A percentile compares a stretch with the other conserved stretches of the same genome.
These are phyloP conservation scores for Myrmophylax atrothorax DNA, from an alignment of 2,113 vertebrate genomes.

Conservation along the genomic window DNA sequence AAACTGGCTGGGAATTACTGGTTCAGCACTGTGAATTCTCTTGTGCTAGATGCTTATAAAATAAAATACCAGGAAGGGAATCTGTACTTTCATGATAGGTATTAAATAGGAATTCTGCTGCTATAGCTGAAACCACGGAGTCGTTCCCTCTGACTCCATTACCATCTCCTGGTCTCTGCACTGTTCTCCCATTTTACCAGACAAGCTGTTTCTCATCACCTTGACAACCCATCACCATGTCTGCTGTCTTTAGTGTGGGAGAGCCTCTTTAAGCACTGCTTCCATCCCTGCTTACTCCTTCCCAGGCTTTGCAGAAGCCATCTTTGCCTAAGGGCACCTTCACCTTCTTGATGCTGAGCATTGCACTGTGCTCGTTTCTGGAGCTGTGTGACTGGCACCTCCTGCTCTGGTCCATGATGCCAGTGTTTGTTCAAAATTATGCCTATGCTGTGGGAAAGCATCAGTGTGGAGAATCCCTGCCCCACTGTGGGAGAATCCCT, in stretches of 20 bases:
- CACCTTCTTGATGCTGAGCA: not conserved
- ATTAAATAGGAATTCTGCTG: not conserved
- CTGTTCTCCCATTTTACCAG: not conserved
- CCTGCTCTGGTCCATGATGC: not conserved
- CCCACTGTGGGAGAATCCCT: not conserved
- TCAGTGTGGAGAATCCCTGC: not conserved
- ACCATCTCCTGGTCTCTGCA: not conserved
- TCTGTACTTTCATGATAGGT: not conserved
- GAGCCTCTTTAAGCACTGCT: not conserved
- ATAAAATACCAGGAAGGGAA: not conserved
- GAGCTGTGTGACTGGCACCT: not conserved
- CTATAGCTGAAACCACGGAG: not conserved
- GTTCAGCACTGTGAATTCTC: not conserved
- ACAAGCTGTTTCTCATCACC: not conserved
- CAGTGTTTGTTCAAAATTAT: not conserved
- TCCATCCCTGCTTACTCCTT: not conserved
- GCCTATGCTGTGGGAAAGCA: not conserved
- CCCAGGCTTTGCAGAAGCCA: fast-evolving
- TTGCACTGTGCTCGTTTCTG: not conserved
- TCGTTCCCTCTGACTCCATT: not conserved
- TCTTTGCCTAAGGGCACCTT: not conserved
- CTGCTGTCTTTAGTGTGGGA: not conserved
- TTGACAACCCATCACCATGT: fast-evolving
- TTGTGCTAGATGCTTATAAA: not conserved
- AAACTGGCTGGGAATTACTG: not conserved